Evolutionary conservation across 2,113 vertebrate species (phyloP), one percentile per base, ranked within the genome.

Genomic region (Maccullochella peelii): DNA sequence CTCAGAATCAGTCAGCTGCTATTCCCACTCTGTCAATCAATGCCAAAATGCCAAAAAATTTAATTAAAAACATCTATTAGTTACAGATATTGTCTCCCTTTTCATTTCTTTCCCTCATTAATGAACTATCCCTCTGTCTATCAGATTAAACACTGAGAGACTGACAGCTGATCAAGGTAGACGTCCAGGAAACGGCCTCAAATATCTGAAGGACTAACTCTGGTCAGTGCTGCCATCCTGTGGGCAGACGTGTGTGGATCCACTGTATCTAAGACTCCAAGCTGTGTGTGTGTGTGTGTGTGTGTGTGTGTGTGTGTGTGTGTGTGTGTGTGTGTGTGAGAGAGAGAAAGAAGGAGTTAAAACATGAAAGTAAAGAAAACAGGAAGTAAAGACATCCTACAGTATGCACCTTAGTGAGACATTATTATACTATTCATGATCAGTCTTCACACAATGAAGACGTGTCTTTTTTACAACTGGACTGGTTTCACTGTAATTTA

Each of bases 141-240:
- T 47, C 27, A 23, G 18, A 10, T 20, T 4, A 33, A 33, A 33
- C 30, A 33, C 30, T 55, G 7, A 18, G 14, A 25, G 47, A 25
- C 21, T 44, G 38, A 27, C 38, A 42, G 27, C n/a, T 7, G 16
- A 44, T 25, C 23, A 65, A 1, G 5, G 3, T 12, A 14, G 36
- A 21, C 5, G 11, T 42, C 21, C 36, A 42, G 21, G 62, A 14
- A 23, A 40, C 20, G 8, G 9, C 55, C 11, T 54, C 8, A 30
- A 8, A 59, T 8, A 44, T 30, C 6, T 62, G 20, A n/a, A 38
- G 8, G 21, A 7, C 27, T 6, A 8, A 20, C 47, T 40, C 0
- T 5, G 16, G 36, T 54, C 33, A 42, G 49, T 54, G 61, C 49
- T 65, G 61, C 74, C 74, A 40, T 66, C 61, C 10, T 55, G 74